A percentile compares a stretch with the other conserved stretches of the same genome.
phyloP scores from a whole-genome alignment of 2,113 vertebrate species.

The human (Homo sapiens) region GRCh38 chr7:90084501-90085000 shows the following conservation, averaged over 20 bases:
- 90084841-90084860: slow-evolving; percentile 67
- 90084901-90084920: slow-evolving; percentile 66
- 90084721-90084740: slow-evolving; percentile 83
- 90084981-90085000: slow-evolving; percentile 47
- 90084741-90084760: slow-evolving; percentile 87
- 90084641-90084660: slow-evolving; percentile 88
- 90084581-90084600: slow-evolving; percentile 78
- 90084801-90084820: slow-evolving; percentile 82
- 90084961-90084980: slow-evolving; percentile 33
- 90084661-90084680: slow-evolving; percentile 84
- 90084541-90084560: slow-evolving; percentile 70
- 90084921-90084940: not conserved
- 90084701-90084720: slow-evolving; percentile 87
- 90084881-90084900: slow-evolving; percentile 84
- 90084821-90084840: slow-evolving; percentile 74
- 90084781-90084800: slow-evolving; percentile 84
- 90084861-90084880: slow-evolving; percentile 78
- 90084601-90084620: slow-evolving; percentile 83
- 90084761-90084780: slow-evolving; percentile 79
- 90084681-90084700: slow-evolving; percentile 84
- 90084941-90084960: slow-evolving; percentile 50
- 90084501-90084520: slow-evolving; percentile 75
- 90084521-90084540: slow-evolving; percentile 68
- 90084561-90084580: slow-evolving; percentile 75
- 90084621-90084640: slow-evolving; percentile 85